Base-by-base conservation (phyloP, 2,797 vertebrate species). In the Pangasius macronema region DNA sequence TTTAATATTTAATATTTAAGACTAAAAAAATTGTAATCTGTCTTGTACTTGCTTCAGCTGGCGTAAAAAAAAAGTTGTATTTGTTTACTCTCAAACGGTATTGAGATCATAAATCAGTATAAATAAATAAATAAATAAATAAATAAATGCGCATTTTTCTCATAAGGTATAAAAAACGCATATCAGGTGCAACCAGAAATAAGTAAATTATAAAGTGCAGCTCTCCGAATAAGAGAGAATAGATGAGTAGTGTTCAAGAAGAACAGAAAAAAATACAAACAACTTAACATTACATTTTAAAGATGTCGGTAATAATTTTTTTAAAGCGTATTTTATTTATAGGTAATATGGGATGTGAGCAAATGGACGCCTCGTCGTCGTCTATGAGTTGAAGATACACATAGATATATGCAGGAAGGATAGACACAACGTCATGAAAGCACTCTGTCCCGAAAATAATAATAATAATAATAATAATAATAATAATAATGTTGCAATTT, bases 391-490 rank as follows among this genome's bases (percentile, higher is more conserved):
- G 3, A 77, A 30, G 9, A 1, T 42, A 42, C 42, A 42, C 42
- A 42, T 42, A 42, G 39, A 42, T 42, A 42, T 76, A 9, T 55
- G 57, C 39, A 57, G 33, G 5, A 49, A 75, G 10, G 24, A 70
- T 13, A 42, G 11, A 49, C 24, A 73, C 22, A 18, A 51, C 16
- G 3, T 20, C 53, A 79, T 22, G 22, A 79, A 33, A 57, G 24
- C 30, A 76, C 1, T 3, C 39, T 42, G 68, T 10, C 22, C n/a
- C 67, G 27, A 36, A 72, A n/a, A 73, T 42, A 72, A 24, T 39
- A 75, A 46, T 27, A 75, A 27, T 49, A 77, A 18, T 51, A 51
- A n/a, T 30, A 76, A n/a, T 51, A 76, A 76, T 76, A 77, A 77
- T 53, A 53, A 53, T 77, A 53, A 30, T 76, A 76, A 77, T 75